These are phyloP conservation scores for Batillaria attramentaria DNA, from an alignment of 1,140 invertebrate genomes.

Conservation along the genomic window DNA sequence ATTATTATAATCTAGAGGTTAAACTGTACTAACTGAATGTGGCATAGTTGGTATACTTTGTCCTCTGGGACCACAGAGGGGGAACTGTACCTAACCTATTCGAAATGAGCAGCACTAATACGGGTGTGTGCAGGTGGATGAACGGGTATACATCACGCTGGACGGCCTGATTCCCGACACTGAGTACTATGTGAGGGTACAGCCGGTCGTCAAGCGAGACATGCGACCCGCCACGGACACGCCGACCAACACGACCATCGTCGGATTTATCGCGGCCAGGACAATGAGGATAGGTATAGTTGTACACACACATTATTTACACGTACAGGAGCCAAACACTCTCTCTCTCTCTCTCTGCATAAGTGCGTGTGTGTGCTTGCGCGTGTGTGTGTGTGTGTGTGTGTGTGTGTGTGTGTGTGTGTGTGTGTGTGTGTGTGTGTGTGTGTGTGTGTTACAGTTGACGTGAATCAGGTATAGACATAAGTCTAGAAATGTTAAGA, in stretches of 20 bases:
- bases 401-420: neutral
- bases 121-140: constrained; percentile 37
- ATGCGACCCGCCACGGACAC: constrained; percentile 3
- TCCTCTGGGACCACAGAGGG: too few species aligned
- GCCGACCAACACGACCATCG: neutral
- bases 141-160: constrained; percentile 42
- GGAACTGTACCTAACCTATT: too few species aligned
- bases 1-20: too few species aligned
- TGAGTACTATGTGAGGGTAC: constrained; percentile 42
- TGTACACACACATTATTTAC: neutral
- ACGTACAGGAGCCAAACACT: neutral
- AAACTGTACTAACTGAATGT: too few species aligned
- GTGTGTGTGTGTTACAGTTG: neutral
- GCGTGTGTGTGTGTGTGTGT: neutral
- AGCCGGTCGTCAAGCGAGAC: constrained; percentile 25
- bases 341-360: too few species aligned
- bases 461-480: neutral
- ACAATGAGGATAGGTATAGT: constrained; percentile 32
- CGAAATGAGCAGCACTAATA: too few species aligned
- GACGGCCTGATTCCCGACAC: constrained; percentile 41
- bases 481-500: neutral
- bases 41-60: too few species aligned
- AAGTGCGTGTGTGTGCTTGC: neutral
- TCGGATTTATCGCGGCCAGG: constrained; percentile 32
- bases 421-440: neutral